Evolutionary conservation across 2,888 invertebrate species (phyloP).

Genomic region (Caprella mutica): DNA sequence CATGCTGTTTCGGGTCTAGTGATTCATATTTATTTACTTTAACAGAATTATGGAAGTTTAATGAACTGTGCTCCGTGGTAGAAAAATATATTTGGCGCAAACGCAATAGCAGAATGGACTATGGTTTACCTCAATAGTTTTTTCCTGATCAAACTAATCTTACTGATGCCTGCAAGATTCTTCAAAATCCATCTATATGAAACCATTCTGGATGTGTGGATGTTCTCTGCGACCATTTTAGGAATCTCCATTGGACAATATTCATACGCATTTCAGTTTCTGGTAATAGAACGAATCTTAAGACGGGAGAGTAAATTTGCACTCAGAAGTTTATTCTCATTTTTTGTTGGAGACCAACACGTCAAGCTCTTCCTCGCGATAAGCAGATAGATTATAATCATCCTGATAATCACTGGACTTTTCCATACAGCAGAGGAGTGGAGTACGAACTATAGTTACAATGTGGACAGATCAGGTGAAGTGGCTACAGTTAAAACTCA

Average conservation of each 20-base stretch:
- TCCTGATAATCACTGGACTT: not conserved
- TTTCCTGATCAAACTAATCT: not conserved
- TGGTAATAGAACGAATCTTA: not conserved
- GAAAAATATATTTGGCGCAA: not conserved
- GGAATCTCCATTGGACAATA: not conserved
- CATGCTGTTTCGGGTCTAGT: not conserved
- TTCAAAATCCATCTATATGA: not conserved
- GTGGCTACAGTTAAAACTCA: not conserved
- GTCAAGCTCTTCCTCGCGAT: not conserved
- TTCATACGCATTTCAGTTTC: constrained; percentile 2
- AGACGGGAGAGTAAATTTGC: not conserved
- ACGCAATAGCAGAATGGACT: constrained; percentile 3
- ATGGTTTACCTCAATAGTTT: not conserved
- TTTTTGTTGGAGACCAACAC: not conserved
- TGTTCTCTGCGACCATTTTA: not conserved
- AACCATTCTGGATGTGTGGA: constrained; percentile 5
- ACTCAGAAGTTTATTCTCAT: not conserved
- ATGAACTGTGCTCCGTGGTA: constrained; percentile 10
- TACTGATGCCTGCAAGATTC: not conserved
- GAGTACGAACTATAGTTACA: constrained; percentile 4
- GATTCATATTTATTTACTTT: not conserved
- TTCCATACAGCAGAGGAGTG: constrained; percentile 8
- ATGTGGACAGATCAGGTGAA: constrained; percentile 3
- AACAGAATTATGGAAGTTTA: not conserved
- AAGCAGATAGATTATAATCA: not conserved